Percentiles rank a stretch among this genome's conserved stretches.
These are phyloP conservation scores for Gastrophysa polygoni DNA, from an alignment of 2,888 invertebrate genomes.

Conservation along the genomic window DNA sequence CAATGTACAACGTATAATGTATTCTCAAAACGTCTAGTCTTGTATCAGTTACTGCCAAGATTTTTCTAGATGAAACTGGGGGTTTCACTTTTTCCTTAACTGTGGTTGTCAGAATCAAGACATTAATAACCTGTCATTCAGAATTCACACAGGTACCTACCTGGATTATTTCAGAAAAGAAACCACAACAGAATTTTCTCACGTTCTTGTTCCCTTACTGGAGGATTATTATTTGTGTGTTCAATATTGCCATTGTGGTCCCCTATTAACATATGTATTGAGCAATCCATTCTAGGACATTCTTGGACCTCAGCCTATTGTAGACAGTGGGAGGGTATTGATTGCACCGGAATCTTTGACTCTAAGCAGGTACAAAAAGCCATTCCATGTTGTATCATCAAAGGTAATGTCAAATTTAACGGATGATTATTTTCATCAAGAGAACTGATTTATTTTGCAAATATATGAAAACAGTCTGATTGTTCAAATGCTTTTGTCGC, in stretches of 20 bases:
- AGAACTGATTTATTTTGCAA: no score
- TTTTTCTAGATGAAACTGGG: no score
- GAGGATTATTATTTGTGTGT: not conserved
- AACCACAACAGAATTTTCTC: not conserved
- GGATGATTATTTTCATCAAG: no score
- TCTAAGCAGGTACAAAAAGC: not conserved
- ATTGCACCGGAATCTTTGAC: not conserved
- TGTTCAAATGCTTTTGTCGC: no score
- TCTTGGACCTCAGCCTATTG: not conserved
- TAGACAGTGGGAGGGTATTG: conserved; percentile 2
- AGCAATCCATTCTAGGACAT: not conserved
- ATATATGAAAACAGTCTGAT: no score
- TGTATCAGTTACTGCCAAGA: no score
- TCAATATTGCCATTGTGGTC: not conserved
- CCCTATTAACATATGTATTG: not conserved
- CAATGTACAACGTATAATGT: no score
- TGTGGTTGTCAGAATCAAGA: not conserved
- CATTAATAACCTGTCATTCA: not conserved
- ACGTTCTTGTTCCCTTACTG: not conserved
- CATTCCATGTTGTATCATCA: no score
- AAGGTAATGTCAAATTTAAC: no score
- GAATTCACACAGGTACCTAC: no score
- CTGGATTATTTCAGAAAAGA: not conserved
- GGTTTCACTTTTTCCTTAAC: no score
- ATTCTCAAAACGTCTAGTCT: no score